Conservation (phyloP, 2,113 vertebrate species). For the Seriola quinqueradiata region DNA sequence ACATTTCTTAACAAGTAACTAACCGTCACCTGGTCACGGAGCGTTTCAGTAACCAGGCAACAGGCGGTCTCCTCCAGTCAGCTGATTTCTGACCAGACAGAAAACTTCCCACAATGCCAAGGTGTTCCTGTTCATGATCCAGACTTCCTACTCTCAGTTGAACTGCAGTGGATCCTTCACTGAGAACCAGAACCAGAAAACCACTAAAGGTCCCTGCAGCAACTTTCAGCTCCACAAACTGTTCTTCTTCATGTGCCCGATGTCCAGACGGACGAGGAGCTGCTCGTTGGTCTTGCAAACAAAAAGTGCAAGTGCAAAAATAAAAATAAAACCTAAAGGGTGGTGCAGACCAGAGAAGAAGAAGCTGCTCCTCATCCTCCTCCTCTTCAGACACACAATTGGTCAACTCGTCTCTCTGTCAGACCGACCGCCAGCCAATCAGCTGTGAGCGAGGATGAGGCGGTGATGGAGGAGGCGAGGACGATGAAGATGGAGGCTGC, state of each 20-base stretch:
- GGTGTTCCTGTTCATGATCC: too few species aligned
- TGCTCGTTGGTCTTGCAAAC: background rate
- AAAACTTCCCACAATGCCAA: too few species aligned
- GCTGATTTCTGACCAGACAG: too few species aligned
- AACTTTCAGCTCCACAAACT: background rate
- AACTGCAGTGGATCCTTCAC: too few species aligned
- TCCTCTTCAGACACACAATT: background rate
- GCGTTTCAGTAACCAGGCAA: too few species aligned
- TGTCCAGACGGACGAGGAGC: background rate
- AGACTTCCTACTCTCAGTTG: too few species aligned
- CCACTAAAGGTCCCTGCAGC: background rate
- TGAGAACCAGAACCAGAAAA: background rate
- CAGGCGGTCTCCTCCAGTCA: too few species aligned
- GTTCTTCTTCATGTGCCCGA: too few species aligned
- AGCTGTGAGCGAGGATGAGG: slow-evolving; percentile 44
- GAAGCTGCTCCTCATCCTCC: background rate
- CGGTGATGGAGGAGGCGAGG: slow-evolving; percentile 3
- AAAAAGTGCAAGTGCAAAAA: slow-evolving; percentile 57
- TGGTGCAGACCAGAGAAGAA: background rate
- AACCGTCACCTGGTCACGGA: too few species aligned
- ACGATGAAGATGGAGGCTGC: background rate
- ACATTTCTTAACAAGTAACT: too few species aligned
- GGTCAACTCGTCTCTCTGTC: background rate
- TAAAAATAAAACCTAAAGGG: background rate
- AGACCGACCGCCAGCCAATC: slow-evolving; percentile 41